These are phyloP conservation scores for Microctonus brassicae DNA, from an alignment of 2,888 invertebrate species.

Conservation along the genomic window DNA sequence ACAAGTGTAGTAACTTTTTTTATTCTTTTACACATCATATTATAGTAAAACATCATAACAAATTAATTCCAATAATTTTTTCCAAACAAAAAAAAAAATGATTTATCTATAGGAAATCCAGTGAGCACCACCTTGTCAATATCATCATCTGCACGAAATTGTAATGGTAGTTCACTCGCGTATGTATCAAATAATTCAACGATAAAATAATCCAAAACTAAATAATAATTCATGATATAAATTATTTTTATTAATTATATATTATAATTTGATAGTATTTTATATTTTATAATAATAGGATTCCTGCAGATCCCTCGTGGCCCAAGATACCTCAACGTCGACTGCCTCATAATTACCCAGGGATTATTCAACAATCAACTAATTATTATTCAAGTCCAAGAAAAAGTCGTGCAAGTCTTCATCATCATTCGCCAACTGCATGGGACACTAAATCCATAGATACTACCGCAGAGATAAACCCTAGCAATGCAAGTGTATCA, in stretches of 20 bases:
- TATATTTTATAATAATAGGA: not conserved
- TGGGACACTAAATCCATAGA: conserved; percentile 27
- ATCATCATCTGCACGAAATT: not conserved
- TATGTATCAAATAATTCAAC: not conserved
- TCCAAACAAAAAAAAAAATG: not conserved
- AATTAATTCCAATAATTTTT: too few species aligned
- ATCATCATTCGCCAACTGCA: not conserved
- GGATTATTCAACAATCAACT: conserved; percentile 47
- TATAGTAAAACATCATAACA: too few species aligned
- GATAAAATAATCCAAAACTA: too few species aligned
- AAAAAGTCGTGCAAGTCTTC: not conserved
- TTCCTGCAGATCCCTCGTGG: conserved; percentile 65
- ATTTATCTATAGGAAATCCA: not conserved
- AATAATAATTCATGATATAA: too few species aligned
- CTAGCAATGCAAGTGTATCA: conserved; percentile 40
- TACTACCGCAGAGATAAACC: too few species aligned
- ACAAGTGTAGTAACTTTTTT: conserved; percentile 14
- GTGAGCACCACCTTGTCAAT: not conserved
- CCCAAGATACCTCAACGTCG: conserved; percentile 64
- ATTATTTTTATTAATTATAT: not conserved
- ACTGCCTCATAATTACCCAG: conserved; percentile 49
- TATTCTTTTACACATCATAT: conserved; percentile 1
- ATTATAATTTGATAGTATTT: too few species aligned
- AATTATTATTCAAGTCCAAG: too few species aligned
- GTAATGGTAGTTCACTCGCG: not conserved